These are phyloP conservation scores for Lasioglossum marginatum DNA, from an alignment of 2,888 invertebrate species.

Conservation along the genomic window DNA sequence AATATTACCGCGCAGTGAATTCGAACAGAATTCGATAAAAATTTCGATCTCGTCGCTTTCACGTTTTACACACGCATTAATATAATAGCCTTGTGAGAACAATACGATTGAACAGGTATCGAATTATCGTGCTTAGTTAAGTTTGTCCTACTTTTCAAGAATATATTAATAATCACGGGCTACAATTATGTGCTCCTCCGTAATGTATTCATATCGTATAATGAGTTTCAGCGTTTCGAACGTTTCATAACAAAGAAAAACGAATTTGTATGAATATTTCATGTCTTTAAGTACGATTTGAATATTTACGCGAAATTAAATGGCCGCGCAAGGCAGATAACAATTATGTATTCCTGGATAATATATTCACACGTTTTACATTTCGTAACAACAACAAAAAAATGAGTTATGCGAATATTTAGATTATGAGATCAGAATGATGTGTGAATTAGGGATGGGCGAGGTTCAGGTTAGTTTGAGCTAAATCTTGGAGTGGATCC, in stretches of 20 bases:
- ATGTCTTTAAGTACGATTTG: not conserved
- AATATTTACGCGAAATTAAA: not conserved
- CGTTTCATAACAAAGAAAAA: not conserved
- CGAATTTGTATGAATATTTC: not conserved
- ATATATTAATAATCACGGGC: not conserved
- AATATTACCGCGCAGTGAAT: not conserved
- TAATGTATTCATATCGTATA: not conserved
- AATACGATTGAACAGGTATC: not conserved
- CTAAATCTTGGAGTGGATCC: slow-evolving; percentile 50
- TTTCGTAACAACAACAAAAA: not conserved
- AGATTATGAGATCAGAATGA: not conserved
- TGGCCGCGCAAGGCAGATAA: too few species aligned
- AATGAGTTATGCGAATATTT: too few species aligned
- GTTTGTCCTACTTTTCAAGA: not conserved
- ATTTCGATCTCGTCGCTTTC: not conserved
- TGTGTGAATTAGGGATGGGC: slow-evolving; percentile 42
- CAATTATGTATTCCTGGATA: not conserved
- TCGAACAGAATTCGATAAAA: not conserved
- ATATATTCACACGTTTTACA: not conserved
- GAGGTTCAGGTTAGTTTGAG: slow-evolving; percentile 36
- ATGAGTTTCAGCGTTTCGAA: not conserved
- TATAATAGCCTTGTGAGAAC: not conserved
- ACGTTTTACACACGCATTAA: not conserved
- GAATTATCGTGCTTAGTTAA: not conserved
- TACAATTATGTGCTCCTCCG: not conserved